These are phyloP conservation scores for Oscheius myriophilus DNA, from an alignment of 2,888 invertebrate genomes.

Conservation along the genomic window DNA sequence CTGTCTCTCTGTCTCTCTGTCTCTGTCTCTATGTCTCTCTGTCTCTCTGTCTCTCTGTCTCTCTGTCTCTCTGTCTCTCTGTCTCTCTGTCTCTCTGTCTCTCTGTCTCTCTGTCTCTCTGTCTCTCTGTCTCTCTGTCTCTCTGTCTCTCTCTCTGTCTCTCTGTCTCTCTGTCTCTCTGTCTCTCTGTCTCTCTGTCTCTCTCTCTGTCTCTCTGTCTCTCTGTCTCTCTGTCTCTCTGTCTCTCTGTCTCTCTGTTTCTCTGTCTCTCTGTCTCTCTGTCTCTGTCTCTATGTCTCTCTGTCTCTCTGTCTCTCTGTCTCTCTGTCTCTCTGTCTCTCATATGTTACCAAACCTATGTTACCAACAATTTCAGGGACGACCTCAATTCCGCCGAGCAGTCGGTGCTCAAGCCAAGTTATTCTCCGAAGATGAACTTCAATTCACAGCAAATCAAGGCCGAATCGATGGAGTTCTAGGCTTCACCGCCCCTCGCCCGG, in stretches of 20 bases:
- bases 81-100: slow-evolving; percentile 44
- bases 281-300: too few relatives aligned
- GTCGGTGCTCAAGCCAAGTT: slow-evolving; percentile 55
- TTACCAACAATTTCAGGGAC: slow-evolving; percentile 31
- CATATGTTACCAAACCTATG: too few relatives aligned
- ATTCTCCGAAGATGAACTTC: slow-evolving; percentile 55
- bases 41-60: too few relatives aligned
- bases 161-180: slow-evolving; percentile 42
- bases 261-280: slow-evolving; percentile 47
- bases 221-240: background rate
- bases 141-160: background rate
- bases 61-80: background rate
- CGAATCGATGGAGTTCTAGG: slow-evolving; percentile 57
- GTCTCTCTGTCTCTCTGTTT: background rate
- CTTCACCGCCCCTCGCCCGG: slow-evolving; percentile 57
- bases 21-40: too few relatives aligned
- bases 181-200: too few relatives aligned
- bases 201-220: too few relatives aligned
- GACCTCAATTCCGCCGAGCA: slow-evolving; percentile 46
- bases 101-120: too few relatives aligned
- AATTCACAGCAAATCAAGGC: slow-evolving; percentile 42
- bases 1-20: background rate
- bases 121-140: too few relatives aligned
- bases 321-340: background rate
- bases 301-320: too few relatives aligned